Conservation (phyloP, 2,113 vertebrate species). For the Apeltes quadracus region DNA sequence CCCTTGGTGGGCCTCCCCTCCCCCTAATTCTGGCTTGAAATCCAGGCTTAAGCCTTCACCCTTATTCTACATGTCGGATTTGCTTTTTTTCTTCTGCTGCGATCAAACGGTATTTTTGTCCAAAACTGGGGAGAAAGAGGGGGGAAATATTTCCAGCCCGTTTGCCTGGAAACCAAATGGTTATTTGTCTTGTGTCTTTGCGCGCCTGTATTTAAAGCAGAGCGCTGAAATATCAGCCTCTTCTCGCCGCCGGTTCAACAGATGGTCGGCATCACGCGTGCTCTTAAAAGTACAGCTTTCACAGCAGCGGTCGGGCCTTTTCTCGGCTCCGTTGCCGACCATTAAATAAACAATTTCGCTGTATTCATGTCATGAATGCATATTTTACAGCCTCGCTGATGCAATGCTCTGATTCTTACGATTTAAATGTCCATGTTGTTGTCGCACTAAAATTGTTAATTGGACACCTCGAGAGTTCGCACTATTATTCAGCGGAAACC, state of each 20-base stretch:
- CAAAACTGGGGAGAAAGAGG: neutral
- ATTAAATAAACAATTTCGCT: neutral
- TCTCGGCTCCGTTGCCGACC: slow-evolving; percentile 17
- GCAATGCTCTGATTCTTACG: neutral
- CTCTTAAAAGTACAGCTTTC: slow-evolving; percentile 30
- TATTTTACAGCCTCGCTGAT: neutral
- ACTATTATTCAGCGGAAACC: slow-evolving; percentile 6
- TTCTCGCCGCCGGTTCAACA: slow-evolving; percentile 28
- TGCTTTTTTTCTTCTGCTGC: slow-evolving; percentile 36
- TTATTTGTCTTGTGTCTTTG: slow-evolving; percentile 30
- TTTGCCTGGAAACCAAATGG: slow-evolving; percentile 26
- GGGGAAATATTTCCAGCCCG: slow-evolving; percentile 23
- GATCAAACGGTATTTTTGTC: slow-evolving; percentile 44
- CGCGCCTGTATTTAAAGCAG: slow-evolving; percentile 32
- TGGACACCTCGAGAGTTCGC: neutral
- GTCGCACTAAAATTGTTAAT: neutral
- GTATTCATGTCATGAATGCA: slow-evolving; percentile 1
- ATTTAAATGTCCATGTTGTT: neutral
- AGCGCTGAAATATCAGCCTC: slow-evolving; percentile 30
- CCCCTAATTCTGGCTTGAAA: slow-evolving; percentile 56
- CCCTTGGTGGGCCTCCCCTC: slow-evolving; percentile 55
- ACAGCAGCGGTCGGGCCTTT: slow-evolving; percentile 20
- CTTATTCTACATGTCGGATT: slow-evolving; percentile 61
- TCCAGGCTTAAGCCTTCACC: slow-evolving; percentile 58
- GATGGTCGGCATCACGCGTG: slow-evolving; percentile 33